Evolutionary conservation across 2,113 vertebrate genomes (phyloP), one percentile per base, ranked within the genome.

Genomic region (Tachysurus vachellii): DNA sequence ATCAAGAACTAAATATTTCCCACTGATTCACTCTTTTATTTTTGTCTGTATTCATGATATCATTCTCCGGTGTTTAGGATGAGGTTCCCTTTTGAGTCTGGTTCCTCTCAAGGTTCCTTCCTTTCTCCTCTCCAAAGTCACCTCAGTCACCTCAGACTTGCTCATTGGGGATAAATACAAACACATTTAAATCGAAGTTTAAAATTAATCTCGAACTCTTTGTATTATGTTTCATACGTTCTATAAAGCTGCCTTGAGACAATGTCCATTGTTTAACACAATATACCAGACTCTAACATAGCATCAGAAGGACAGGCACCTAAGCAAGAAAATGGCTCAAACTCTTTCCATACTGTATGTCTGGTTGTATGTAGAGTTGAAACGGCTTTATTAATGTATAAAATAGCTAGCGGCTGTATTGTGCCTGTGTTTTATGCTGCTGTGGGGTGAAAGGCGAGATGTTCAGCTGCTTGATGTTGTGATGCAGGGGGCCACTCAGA

Each of bases 401-500:
- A 93, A 93, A 93, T 88, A 91, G 90, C 93, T 92, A 89, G 59
- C 54, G 92, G 93, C 88, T 73, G 85, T 85, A 88, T 89, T 90
- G 66, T 81, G 87, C 73, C 36, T 83, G 90, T 93, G 91, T 93
- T 94, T 94, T 93, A 94, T 93, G 92, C 91, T 91, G 93, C 91
- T 91, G 90, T 87, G 91, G 91, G 84, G 94, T 95, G 93, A 94
- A 93, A 92, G 90, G 92, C 88, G 88, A 89, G 90, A 83, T 92
- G 90, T 90, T 88, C 89, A 57, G 87, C 87, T 91, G 91, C 90
- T 91, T 94, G 89, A 88, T 89, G 93, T 91, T 88, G 84, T 92
- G 92, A 94, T 92, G 90, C 93, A 91, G 91, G 86, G 93, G 92
- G 88, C 92, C 93, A 94, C 93, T 95, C 95, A 95, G 85, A 96